These are phyloP conservation scores for Tauraco hartlaubi DNA, from an alignment of 2,797 vertebrate species.

Conservation along the genomic window DNA sequence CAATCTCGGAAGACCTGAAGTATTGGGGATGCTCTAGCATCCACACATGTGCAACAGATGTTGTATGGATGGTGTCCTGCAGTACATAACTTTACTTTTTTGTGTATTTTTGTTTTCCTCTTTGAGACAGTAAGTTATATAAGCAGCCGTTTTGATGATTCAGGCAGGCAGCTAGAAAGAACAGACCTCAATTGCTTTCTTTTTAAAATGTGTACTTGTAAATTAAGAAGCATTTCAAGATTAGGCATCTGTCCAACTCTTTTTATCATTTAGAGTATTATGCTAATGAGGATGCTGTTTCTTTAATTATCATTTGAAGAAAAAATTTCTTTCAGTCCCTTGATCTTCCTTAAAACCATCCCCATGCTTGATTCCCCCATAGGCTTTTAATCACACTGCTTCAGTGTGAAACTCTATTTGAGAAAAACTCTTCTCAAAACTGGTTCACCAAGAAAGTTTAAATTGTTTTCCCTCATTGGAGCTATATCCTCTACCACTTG, in stretches of 20 bases:
- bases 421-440: conserved; percentile 36
- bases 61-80: neutral
- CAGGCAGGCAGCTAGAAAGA: conserved; percentile 14
- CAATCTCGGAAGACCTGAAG: neutral
- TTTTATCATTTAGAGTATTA: conserved; percentile 65
- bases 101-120: neutral
- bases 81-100: neutral
- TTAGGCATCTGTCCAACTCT: conserved; percentile 61
- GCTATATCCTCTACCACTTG: neutral
- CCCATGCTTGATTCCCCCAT: conserved; percentile 30
- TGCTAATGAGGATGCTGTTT: conserved; percentile 50
- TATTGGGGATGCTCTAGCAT: neutral
- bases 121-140: neutral
- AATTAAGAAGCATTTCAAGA: conserved; percentile 62
- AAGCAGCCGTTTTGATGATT: neutral
- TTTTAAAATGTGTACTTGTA: conserved; percentile 43
- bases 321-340: conserved; percentile 57
- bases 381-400: neutral
- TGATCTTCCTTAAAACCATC: conserved; percentile 65
- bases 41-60: neutral
- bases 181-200: conserved; percentile 19
- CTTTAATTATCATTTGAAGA: conserved; percentile 68
- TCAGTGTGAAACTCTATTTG: neutral
- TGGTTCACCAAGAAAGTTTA: conserved; percentile 51
- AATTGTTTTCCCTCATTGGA: neutral